Conservation (phyloP, 2,797 vertebrate species). For the Glyptemys insculpta region DNA sequence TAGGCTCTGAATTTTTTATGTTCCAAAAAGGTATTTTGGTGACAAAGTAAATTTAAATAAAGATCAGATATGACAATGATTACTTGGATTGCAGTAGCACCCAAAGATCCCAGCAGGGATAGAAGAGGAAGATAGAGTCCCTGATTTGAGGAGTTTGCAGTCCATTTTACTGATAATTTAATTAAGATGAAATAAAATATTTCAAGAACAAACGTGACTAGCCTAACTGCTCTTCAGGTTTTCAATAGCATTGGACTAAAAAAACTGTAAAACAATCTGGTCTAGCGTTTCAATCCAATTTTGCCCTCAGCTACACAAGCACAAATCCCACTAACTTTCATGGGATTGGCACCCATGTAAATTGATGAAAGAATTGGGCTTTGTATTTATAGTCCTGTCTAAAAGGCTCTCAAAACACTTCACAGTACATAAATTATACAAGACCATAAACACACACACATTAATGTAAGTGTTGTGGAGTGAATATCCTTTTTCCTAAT, state of each 20-base stretch:
- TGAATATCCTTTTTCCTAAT: background rate
- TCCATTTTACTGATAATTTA: background rate
- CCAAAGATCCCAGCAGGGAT: background rate
- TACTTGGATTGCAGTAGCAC: background rate
- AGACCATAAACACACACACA: background rate
- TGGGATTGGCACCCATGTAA: background rate
- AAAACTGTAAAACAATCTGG: background rate
- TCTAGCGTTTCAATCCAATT: background rate
- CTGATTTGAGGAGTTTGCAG: background rate
- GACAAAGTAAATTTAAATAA: background rate
- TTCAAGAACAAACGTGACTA: background rate
- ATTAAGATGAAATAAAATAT: background rate
- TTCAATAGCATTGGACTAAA: background rate
- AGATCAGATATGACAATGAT: background rate
- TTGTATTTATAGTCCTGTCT: background rate
- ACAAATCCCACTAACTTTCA: background rate
- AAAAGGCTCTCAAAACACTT: background rate
- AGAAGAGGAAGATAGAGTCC: background rate
- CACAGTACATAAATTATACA: background rate
- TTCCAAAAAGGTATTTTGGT: background rate
- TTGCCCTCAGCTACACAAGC: background rate
- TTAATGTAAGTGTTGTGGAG: background rate
- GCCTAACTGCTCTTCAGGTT: background rate
- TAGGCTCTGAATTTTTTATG: background rate
- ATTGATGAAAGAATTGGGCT: background rate